These are phyloP conservation scores for Ormyrus rosae DNA, from an alignment of 2,888 invertebrate genomes.

Conservation along the genomic window DNA sequence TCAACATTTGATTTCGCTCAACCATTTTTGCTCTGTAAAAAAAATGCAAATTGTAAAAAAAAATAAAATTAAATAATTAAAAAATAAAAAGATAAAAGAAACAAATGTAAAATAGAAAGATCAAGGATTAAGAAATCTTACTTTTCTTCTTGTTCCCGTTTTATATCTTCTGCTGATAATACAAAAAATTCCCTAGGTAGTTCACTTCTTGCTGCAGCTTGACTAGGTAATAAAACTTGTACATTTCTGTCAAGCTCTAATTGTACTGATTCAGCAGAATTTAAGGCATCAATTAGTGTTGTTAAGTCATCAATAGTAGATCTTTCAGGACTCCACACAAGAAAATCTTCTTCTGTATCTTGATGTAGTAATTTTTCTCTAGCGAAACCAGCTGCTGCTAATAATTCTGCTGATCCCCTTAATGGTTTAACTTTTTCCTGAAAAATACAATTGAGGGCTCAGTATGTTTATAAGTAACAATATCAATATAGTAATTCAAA, in stretches of 20 bases:
- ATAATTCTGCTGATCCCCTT: conserved; percentile 88
- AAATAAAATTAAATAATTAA: neutral
- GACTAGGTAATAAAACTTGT: conserved; percentile 88
- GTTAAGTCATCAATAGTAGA: conserved; percentile 73
- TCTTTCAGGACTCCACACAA: conserved; percentile 81
- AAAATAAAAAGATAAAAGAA: neutral
- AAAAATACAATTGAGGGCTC: conserved; percentile 61
- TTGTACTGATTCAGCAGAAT: conserved; percentile 87
- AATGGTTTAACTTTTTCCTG: conserved; percentile 87
- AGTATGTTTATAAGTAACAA: conserved; percentile 6
- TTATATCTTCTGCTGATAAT: conserved; percentile 88
- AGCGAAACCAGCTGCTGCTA: conserved; percentile 89
- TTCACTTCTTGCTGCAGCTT: conserved; percentile 82
- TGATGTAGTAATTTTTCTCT: conserved; percentile 79
- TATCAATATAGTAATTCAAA: conserved; percentile 14
- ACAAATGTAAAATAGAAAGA: neutral
- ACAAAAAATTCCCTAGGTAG: conserved; percentile 92
- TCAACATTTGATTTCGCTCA: conserved; percentile 88
- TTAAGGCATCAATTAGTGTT: conserved; percentile 86
- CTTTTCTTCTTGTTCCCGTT: conserved; percentile 83
- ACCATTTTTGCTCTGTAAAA: conserved; percentile 82
- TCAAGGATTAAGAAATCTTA: conserved; percentile 64
- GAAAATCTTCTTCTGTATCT: conserved; percentile 81
- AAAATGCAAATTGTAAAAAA: conserved; percentile 7
- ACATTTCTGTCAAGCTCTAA: conserved; percentile 91